Evolutionary conservation across 1,140 invertebrate species (phyloP).

Genomic region (Cyphomyrmex costatus): DNA sequence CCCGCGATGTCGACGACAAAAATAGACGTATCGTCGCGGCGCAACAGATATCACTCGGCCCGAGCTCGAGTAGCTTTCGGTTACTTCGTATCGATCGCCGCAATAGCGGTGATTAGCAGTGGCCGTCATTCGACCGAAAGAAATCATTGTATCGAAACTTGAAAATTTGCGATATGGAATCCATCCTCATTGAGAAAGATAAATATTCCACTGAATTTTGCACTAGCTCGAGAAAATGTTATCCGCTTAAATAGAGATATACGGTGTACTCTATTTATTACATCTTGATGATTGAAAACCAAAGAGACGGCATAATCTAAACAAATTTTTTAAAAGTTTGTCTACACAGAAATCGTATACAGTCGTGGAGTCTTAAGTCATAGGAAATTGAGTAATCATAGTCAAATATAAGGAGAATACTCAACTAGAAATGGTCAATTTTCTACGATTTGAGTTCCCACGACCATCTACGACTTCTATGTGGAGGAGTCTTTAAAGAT

Average conservation of each 20-base stretch:
- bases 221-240: not conserved
- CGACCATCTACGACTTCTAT: too few relatives aligned
- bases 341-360: not conserved
- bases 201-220: slow-evolving; percentile 20
- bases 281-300: not conserved
- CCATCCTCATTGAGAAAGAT: not conserved
- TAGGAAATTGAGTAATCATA: too few relatives aligned
- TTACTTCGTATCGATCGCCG: slow-evolving; percentile 14
- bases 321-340: not conserved
- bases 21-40: slow-evolving; percentile 83
- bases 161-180: not conserved
- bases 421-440: too few relatives aligned
- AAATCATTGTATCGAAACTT: slow-evolving; percentile 22
- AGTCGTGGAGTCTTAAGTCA: too few relatives aligned
- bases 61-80: slow-evolving; percentile 28
- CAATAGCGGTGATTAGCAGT: slow-evolving; percentile 17
- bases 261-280: not conserved
- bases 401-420: too few relatives aligned
- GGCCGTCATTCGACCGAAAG: not conserved
- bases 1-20: slow-evolving; percentile 77
- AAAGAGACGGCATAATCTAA: not conserved
- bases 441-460: too few relatives aligned
- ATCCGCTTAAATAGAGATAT: not conserved
- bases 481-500: too few relatives aligned
- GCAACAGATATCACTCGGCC: slow-evolving; percentile 83